Base-by-base conservation (phyloP, 2,797 vertebrate genomes). In the Paedocypris micromegethes region DNA sequence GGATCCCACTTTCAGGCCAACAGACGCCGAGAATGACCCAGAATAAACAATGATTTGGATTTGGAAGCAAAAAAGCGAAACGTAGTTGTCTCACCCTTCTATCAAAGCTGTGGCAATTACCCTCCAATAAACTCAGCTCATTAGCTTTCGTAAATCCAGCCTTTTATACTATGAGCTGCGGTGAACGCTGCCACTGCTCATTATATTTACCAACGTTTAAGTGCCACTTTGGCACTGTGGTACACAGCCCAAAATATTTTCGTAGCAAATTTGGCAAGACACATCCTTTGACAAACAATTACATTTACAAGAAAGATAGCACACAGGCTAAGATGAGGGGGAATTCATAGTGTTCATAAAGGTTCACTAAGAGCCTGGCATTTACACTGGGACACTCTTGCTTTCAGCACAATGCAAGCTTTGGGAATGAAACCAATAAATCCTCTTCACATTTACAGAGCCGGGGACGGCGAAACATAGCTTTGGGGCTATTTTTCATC, bases 291-390 rank as follows among this genome's bases (percentile, higher is more conserved):
- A 70, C 63, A 73, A 68, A 79, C 63, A 78, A 76, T 70, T 66
- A 67, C 62, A 74, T 77, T 80, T 72, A 76, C 56, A 5, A 41
- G 38, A 75, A 64, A 52, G 60, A 67, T 70, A 71, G 53, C 68
- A 66, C 49, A 74, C 51, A 2, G 61, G 66, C 9, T 53, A 46
- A 78, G 53, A 67, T 78, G 42, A 45, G 77, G 65, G 75, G 81
- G 81, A 72, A 75, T 83, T 82, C 64, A 59, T 75, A 67, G 76
- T 77, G 72, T 74, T 79, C 72, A 80, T 71, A 49, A 66, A 66
- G 77, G 84, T 84, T 88, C 83, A 86, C 72, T 78, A 72, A 76
- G 70, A 80, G 81, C 79, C 77, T 63, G 63, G 68, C 78, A 81
- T 82, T 83, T 64, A 66, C 59, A 63, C 57, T 56, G 60, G 68